Base-by-base conservation (phyloP, 2,797 vertebrate species). In the Delichon dasypus region DNA sequence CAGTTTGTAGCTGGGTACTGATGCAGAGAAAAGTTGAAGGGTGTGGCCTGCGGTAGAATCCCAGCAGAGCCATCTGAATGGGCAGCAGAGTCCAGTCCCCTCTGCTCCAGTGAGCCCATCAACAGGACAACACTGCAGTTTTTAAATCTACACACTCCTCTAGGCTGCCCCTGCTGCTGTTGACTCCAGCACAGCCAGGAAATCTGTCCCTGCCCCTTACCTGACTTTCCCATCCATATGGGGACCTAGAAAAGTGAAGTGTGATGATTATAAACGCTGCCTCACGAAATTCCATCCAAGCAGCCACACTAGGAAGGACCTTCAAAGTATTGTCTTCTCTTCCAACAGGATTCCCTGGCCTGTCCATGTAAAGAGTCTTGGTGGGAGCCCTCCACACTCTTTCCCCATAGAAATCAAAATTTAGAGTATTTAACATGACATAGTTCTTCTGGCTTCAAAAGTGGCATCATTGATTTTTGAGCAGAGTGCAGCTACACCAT, bases 51-150 rank as follows among this genome's bases (percentile, higher is more conserved):
- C 12, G 21, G 17, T 27, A 34, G 36, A 67, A 85, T 7, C 29
- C 57, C 67, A 55, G 34, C 34, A 86, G 73, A 48, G 23, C 26
- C 40, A 23, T 19, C 6, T 64, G 20, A 54, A n/a, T 2, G 26
- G 26, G 9, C 17, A 51, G 29, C 22, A 47, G 6, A 60, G 27
- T 19, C 16, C 61, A 19, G 4, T 15, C 11, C 64, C 34, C 47
- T 19, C 14, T 55, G 12, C 45, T 70, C 11, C 64, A 55, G 9
- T 1, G 44, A 91, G 5, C 5, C 13, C 42, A 51, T 11, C 34
- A 66, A 13, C 32, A 27, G 1, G 1, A 42, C 14, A 70, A 2
- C 11, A 25, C 42, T 6, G 0, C 26, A 44, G 25, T 0, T 79
- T 62, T 40, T 15, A 71, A 83, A 64, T 9, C 16, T 13, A 9